These are phyloP conservation scores for Tamias sibiricus DNA, from an alignment of 2,113 vertebrate species.

Conservation along the genomic window DNA sequence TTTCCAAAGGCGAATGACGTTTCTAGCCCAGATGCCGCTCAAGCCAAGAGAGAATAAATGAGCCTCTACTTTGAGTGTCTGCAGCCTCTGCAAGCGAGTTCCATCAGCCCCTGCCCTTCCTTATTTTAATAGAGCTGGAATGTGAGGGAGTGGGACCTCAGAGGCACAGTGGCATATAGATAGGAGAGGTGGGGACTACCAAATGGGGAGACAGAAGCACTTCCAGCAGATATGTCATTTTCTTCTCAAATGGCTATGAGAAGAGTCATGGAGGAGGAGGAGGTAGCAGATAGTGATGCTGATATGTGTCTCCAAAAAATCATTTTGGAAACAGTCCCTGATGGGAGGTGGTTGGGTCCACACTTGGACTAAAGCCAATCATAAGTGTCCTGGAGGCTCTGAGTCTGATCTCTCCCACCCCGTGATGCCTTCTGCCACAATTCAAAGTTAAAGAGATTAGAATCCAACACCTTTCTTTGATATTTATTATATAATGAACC, in stretches of 20 bases:
- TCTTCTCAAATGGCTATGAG: neutral
- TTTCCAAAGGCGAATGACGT: conserved; percentile 50
- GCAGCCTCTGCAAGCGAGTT: neutral
- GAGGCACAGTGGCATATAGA: neutral
- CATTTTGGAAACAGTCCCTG: neutral
- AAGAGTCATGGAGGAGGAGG: no score
- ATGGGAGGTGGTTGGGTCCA: no score
- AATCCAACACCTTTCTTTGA: neutral
- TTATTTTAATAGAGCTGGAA: neutral
- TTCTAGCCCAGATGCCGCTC: conserved; percentile 10
- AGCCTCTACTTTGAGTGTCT: neutral
- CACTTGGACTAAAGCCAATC: no score
- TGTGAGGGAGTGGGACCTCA: no score
- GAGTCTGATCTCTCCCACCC: neutral
- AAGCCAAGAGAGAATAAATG: conserved; percentile 7
- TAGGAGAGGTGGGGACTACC: neutral
- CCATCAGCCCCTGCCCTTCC: neutral
- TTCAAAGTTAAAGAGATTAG: neutral
- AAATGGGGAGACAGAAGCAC: neutral
- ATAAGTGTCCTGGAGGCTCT: neutral
- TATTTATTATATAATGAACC: neutral
- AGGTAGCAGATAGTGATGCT: neutral
- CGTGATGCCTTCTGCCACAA: neutral
- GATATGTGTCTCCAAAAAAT: no score
- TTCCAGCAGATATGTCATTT: neutral